Conservation (phyloP, 1,140 invertebrate species). For the Mamestra configurata region DNA sequence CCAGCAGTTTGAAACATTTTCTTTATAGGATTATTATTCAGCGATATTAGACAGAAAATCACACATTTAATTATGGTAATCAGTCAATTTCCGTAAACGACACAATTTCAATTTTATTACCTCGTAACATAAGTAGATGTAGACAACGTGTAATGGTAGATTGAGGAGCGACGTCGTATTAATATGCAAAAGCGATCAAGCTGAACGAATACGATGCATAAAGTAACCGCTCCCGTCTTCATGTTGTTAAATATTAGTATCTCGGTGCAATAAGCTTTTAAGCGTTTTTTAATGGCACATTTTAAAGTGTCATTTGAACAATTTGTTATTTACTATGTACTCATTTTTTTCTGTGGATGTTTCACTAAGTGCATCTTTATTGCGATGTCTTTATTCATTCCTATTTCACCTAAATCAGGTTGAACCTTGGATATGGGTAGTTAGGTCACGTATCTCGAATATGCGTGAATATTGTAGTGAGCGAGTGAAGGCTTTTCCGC, state of each 20-base stretch:
- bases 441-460: neutral
- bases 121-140: neutral
- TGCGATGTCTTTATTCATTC: neutral
- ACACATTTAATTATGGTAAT: slow-evolving; percentile 1
- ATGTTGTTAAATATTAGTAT: slow-evolving; percentile 62
- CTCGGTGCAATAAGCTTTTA: slow-evolving; percentile 55
- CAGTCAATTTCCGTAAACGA: slow-evolving; percentile 20
- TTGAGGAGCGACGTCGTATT: slow-evolving; percentile 59
- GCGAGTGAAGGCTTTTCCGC: neutral
- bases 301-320: slow-evolving; percentile 22
- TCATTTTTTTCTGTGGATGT: neutral
- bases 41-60: neutral
- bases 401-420: neutral
- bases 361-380: neutral
- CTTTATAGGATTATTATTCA: neutral
- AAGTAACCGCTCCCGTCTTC: slow-evolving; percentile 58
- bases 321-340: neutral
- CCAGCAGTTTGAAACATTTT: neutral
- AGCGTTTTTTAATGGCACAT: slow-evolving; percentile 26
- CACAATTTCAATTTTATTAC: slow-evolving; percentile 31
- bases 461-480: neutral
- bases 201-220: slow-evolving; percentile 66
- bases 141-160: neutral
- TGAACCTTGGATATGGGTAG: neutral
- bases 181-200: slow-evolving; percentile 75